Evolutionary conservation across 2,888 invertebrate species (phyloP).

Genomic region (Resseliella maxima): DNA sequence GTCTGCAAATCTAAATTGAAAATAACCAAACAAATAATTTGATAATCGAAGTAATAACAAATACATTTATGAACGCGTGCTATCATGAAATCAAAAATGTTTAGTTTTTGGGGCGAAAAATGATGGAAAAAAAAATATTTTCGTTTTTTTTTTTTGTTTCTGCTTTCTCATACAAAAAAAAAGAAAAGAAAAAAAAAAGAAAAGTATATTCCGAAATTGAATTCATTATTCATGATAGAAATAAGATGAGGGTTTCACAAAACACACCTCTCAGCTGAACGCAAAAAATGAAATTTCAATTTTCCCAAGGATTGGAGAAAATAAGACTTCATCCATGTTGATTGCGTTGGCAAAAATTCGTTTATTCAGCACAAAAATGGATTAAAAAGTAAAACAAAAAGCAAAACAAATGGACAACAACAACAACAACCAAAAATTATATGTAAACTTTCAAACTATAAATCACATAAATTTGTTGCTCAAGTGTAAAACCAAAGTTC

Average conservation of each 20-base stretch:
- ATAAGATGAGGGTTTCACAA: not conserved
- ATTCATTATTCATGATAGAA: not conserved
- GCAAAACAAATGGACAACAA: not conserved
- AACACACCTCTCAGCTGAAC: not conserved
- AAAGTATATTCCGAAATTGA: not conserved
- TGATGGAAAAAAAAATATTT: too few relatives aligned
- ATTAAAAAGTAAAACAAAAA: not conserved
- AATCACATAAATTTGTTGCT: constrained; percentile 1
- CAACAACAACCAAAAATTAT: not conserved
- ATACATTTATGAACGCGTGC: not conserved
- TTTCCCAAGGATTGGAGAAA: not conserved
- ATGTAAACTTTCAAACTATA: not conserved
- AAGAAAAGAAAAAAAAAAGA: not conserved
- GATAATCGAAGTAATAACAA: not conserved
- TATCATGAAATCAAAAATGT: too few relatives aligned
- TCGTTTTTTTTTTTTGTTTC: not conserved
- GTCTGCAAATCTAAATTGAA: not conserved
- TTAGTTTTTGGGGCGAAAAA: too few relatives aligned
- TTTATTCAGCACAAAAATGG: not conserved
- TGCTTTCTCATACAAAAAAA: not conserved
- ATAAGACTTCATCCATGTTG: not conserved
- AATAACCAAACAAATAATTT: not conserved
- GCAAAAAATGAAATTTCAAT: not conserved
- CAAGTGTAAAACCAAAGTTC: constrained; percentile 42
- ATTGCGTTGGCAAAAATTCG: not conserved